Percentiles rank a stretch among this genome's conserved stretches.
phyloP scores from a whole-genome alignment of 1,140 invertebrate species.

The Drosophila parvula region DNA sequence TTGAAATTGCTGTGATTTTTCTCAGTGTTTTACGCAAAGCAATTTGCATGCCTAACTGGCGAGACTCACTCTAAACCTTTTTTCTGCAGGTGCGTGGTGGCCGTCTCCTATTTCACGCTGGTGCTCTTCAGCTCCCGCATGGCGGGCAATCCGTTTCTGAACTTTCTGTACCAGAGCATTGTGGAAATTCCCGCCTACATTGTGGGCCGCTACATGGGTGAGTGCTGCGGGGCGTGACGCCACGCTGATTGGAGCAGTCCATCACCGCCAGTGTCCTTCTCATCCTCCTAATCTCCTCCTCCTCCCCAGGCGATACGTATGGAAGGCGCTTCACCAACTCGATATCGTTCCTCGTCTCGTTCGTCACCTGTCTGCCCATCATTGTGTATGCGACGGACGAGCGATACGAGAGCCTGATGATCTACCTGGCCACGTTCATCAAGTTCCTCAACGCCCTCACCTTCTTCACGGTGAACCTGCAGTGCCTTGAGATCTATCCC shows the following conservation, averaged over 20 bases:
- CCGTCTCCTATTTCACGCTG: conserved; percentile 87
- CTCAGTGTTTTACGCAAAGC: conserved; percentile 14
- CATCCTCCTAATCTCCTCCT: conserved; percentile 1
- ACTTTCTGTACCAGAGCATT: conserved; percentile 87
- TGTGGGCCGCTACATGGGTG: conserved; percentile 84
- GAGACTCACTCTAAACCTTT: conserved; percentile 20
- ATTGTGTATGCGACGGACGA: conserved; percentile 76
- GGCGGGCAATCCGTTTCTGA: conserved; percentile 88
- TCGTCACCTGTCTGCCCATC: conserved; percentile 84
- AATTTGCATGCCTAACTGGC: conserved; percentile 74
- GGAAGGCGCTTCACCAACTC: conserved; percentile 86
- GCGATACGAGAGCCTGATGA: conserved; percentile 82
- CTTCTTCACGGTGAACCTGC: conserved; percentile 87
- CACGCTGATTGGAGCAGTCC: conserved; percentile 55
- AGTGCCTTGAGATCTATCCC: conserved; percentile 89
- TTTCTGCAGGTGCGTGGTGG: conserved; percentile 86
- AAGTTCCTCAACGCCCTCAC: conserved; percentile 87
- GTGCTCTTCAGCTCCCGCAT: conserved; percentile 87
- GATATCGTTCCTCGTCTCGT: conserved; percentile 83
- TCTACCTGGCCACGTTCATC: conserved; percentile 85
- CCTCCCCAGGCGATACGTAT: conserved; percentile 83
- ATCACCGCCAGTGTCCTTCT: conserved; percentile 19
- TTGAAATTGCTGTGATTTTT: neutral
- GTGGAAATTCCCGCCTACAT: conserved; percentile 87
- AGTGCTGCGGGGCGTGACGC: conserved; percentile 43